Conservation (phyloP, 2,113 vertebrate species). For the Tympanuchus pallidicinctus region DNA sequence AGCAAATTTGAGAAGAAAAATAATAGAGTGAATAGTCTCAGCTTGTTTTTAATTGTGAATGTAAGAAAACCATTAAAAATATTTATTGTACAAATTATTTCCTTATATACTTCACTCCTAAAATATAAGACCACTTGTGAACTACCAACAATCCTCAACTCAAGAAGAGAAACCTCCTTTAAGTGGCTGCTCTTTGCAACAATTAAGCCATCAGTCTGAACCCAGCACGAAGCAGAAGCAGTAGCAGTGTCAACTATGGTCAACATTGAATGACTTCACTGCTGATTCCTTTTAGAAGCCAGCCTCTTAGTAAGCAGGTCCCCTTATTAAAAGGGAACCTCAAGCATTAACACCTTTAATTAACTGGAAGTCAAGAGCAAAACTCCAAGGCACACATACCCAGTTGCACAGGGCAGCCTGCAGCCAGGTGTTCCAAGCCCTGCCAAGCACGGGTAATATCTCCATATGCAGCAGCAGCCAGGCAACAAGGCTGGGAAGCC, state of each 20-base stretch:
- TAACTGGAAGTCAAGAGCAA: background rate
- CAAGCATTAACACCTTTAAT: background rate
- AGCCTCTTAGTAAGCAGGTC: background rate
- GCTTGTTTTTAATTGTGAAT: background rate
- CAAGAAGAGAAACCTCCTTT: background rate
- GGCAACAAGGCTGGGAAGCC: rapidly evolving
- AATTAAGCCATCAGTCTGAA: background rate
- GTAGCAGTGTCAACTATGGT: background rate
- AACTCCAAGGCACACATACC: rapidly evolving
- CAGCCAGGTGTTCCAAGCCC: background rate
- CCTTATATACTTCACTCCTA: background rate
- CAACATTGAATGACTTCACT: background rate
- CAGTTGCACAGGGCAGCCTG: background rate
- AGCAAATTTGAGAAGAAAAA: background rate
- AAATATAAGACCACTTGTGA: background rate
- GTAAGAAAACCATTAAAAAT: background rate
- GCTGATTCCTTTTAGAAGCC: background rate
- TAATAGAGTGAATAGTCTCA: background rate
- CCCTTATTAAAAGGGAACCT: background rate
- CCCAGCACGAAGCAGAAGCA: background rate
- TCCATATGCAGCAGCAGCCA: rapidly evolving
- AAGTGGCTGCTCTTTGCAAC: background rate
- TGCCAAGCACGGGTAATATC: rapidly evolving
- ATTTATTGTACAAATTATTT: background rate
- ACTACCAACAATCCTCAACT: background rate